Evolutionary conservation across 1,140 invertebrate genomes (phyloP), one percentile per base, ranked within the genome.

Genomic region (Procambarus clarkii): DNA sequence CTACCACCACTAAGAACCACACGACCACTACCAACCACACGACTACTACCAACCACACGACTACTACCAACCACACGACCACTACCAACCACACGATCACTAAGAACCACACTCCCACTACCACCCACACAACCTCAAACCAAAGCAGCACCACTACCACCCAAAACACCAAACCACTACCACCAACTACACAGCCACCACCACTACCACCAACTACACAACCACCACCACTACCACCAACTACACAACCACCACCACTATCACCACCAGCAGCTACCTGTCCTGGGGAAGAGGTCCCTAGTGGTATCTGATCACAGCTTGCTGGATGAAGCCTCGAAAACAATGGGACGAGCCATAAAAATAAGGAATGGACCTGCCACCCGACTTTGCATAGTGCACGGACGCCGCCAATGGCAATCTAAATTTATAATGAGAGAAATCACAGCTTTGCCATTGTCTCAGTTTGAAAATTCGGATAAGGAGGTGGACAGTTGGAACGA

Each of bases 401-500:
- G 64, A 74, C 45, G 82, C 82, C 82, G 82, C 82, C 82, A 85
- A 45, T 85, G 82, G 64, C 82, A 84, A 85, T 85, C 82, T 85
- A 85, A 85, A 85, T 85, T 85, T 85, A 85, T 85, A 85, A 85
- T 85, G 82, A 85, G 82, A 85, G 82, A 85, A 85, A 85, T 85
- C 82, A 85, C 21, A 85, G 64, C 44, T 18, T 24, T 3, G 60
- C 82, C n/a, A 85, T 85, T 85, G 82, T 85, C 46, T 85, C 5
- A 44, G 18, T 11, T 74, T 85, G 58, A 85, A 85, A 85, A 85
- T 24, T 44, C 18, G 46, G 82, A 85, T 85, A 85, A 85, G 82
- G 24, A 18, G 64, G 82, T 74, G 64, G 82, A 85, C 82, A 85
- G 64, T 24, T 54, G 58, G 60, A 34, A n/a, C 24, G 60, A 69